Evolutionary conservation across 2,113 vertebrate species (phyloP).

Genomic region (Telmatochromis brachygnathus): DNA sequence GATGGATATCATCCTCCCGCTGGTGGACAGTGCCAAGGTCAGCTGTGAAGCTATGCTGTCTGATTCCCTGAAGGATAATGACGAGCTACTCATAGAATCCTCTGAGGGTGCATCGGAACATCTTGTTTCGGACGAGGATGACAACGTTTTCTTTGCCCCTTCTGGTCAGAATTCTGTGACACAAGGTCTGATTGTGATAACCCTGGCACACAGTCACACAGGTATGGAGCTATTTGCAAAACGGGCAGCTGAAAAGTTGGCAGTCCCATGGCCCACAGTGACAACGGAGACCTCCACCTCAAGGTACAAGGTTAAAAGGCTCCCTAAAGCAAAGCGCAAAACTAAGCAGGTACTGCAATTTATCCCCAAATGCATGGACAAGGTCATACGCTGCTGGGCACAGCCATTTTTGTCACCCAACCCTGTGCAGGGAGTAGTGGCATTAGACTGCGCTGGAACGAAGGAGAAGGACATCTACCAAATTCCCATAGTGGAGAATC

Average conservation of each 20-base stretch:
- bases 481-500: neutral
- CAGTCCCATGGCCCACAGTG: neutral
- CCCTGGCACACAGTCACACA: rapidly evolving
- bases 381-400: neutral
- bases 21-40: neutral
- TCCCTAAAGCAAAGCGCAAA: neutral
- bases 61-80: neutral
- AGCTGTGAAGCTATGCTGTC: neutral
- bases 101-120: neutral
- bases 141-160: neutral
- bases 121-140: neutral
- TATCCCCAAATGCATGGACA: rapidly evolving
- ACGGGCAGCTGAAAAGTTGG: neutral
- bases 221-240: neutral
- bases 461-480: neutral
- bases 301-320: neutral
- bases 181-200: neutral
- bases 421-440: neutral
- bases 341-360: neutral
- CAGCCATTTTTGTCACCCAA: neutral
- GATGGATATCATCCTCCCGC: rapidly evolving
- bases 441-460: neutral
- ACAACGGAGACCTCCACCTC: neutral
- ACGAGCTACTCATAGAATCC: neutral
- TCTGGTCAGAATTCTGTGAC: neutral